Evolutionary conservation across 2,113 vertebrate genomes (phyloP).

Genomic region (Centropus bengalensis): DNA sequence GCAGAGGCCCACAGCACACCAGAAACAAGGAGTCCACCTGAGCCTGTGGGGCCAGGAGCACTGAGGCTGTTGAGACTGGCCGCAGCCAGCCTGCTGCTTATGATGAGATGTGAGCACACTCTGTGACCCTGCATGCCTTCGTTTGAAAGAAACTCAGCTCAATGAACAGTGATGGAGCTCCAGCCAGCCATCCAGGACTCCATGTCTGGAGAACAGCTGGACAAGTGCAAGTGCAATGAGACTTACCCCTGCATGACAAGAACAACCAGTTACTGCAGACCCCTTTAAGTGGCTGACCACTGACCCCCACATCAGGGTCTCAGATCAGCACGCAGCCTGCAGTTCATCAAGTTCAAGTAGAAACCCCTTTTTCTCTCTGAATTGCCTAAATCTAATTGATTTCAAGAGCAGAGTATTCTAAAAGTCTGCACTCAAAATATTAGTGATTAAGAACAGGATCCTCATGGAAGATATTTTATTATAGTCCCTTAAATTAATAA

Average conservation of each 20-base stretch:
- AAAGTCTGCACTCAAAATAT: not conserved
- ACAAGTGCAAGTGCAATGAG: not conserved
- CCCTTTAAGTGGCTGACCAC: not conserved
- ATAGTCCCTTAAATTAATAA: not conserved
- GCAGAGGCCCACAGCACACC: not conserved
- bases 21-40: not conserved
- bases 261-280: not conserved
- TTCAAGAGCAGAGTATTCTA: not conserved
- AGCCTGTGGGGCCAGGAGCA: not conserved
- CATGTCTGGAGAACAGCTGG: not conserved
- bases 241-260: not conserved
- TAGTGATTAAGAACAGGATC: not conserved
- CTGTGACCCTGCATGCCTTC: not conserved
- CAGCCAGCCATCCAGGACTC: not conserved
- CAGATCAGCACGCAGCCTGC: not conserved
- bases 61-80: not conserved
- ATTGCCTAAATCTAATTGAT: not conserved
- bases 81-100: not conserved
- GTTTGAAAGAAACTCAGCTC: not conserved
- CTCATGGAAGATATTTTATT: not conserved
- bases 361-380: not conserved
- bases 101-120: accelerated
- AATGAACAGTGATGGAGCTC: not conserved
- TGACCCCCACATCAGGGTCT: not conserved
- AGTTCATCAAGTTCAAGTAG: not conserved